phyloP scores from a whole-genome alignment of 2,888 invertebrate species.

The Mamestra brassicae region DNA sequence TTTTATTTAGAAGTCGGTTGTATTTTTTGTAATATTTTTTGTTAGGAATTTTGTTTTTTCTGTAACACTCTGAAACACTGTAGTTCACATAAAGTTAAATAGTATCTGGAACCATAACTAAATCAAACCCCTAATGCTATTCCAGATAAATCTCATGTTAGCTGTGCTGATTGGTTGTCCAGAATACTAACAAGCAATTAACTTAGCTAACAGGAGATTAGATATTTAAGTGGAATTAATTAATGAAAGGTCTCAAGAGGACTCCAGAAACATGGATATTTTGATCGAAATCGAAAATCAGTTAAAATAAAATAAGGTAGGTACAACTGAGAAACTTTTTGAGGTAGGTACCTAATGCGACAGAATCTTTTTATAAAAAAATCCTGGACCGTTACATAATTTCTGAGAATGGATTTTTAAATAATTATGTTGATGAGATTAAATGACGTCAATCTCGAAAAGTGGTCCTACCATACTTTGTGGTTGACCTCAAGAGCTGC shows the following conservation, averaged over 20 bases:
- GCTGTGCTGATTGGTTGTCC: not conserved
- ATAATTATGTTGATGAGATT: slow-evolving; percentile 29
- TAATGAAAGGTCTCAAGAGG: not conserved
- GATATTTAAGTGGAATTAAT: not conserved
- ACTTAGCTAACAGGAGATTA: not conserved
- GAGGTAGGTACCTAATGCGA: not conserved
- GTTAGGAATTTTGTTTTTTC: too few relatives aligned
- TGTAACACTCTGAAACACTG: too few relatives aligned
- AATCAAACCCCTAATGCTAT: not conserved
- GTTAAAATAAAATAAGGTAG: too few relatives aligned
- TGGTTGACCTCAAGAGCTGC: not conserved
- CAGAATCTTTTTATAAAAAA: not conserved
- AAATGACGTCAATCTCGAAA: slow-evolving; percentile 23
- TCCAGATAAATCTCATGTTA: not conserved
- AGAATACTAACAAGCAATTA: not conserved
- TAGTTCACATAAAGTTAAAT: too few relatives aligned
- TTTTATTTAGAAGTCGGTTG: too few relatives aligned
- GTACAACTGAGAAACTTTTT: not conserved
- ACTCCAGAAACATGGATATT: not conserved
- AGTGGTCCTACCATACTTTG: not conserved
- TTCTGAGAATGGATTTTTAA: not conserved
- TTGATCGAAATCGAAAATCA: not conserved
- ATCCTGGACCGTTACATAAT: not conserved
- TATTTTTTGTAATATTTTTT: too few relatives aligned
- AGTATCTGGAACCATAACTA: not conserved